A percentile compares a stretch with the other conserved stretches of the same genome.
Evolutionary conservation across 1,140 invertebrate species (phyloP).

Genomic region (Notospermus geniculatus): DNA sequence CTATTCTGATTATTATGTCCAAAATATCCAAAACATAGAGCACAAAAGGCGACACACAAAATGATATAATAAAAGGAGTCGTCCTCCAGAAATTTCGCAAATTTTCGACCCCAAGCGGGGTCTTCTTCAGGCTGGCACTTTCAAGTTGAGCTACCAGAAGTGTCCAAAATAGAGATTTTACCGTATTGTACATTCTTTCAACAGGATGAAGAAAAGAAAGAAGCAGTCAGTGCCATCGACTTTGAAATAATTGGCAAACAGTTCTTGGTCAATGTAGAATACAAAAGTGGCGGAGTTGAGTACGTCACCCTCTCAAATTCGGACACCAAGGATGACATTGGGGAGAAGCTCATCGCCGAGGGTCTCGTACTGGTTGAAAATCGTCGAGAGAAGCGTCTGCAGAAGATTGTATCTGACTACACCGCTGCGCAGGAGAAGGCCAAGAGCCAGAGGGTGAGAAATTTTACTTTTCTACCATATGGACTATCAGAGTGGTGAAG

Average conservation of each 20-base stretch:
- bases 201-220: slow-evolving; percentile 72
- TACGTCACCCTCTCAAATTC: slow-evolving; percentile 69
- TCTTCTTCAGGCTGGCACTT: no score
- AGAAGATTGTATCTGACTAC: slow-evolving; percentile 80
- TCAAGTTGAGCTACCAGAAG: no score
- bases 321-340: slow-evolving; percentile 72
- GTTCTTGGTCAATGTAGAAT: slow-evolving; percentile 61
- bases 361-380: slow-evolving; percentile 81
- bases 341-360: slow-evolving; percentile 78
- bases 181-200: no score
- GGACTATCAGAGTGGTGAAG: no score
- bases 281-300: slow-evolving; percentile 63
- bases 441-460: slow-evolving; percentile 68
- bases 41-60: no score
- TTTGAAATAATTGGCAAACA: slow-evolving; percentile 49
- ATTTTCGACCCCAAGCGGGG: no score
- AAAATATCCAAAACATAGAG: no score
- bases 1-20: no score
- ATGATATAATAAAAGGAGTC: no score
- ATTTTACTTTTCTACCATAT: no score
- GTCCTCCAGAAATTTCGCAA: no score
- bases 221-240: slow-evolving; percentile 65
- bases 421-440: slow-evolving; percentile 79
- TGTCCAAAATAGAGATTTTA: no score
- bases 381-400: slow-evolving; percentile 75